Conservation (phyloP, 1,140 invertebrate genomes). For the Neodiprion fabricii region DNA sequence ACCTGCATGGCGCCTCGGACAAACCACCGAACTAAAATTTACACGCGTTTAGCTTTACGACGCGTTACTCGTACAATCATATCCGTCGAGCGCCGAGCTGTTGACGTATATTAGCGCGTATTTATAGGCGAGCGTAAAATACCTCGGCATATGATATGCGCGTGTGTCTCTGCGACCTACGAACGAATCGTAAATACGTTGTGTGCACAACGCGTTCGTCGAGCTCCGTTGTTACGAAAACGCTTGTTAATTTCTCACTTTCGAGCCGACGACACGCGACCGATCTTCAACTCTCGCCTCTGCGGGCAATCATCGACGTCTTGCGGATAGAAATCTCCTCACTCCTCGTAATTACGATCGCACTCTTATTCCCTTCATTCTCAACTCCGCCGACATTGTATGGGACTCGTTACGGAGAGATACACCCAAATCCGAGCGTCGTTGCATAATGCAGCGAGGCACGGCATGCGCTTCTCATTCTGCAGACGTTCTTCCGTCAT, state of each 20-base stretch:
- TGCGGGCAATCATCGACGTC: background rate
- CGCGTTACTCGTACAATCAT: background rate
- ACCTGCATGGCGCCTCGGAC: background rate
- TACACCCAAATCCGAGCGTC: too few relatives aligned
- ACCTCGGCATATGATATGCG: constrained; percentile 16
- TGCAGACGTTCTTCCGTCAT: too few relatives aligned
- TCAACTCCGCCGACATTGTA: too few relatives aligned
- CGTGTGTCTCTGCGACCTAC: background rate
- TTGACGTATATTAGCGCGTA: background rate
- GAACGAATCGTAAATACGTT: constrained; percentile 23
- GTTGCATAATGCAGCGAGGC: too few relatives aligned
- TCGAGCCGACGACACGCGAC: background rate
- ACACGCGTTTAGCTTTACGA: constrained; percentile 12
- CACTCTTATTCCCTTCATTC: too few relatives aligned
- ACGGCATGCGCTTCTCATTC: too few relatives aligned
- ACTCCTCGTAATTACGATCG: background rate
- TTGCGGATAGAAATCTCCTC: background rate
- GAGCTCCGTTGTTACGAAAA: background rate
- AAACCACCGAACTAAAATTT: background rate
- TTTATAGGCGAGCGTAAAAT: constrained; percentile 27
- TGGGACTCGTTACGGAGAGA: too few relatives aligned
- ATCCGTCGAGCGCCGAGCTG: background rate
- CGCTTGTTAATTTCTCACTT: background rate
- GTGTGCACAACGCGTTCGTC: constrained; percentile 12
- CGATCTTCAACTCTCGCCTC: background rate